A percentile compares a stretch with the other conserved stretches of the same genome.
Conservation (phyloP, 2,888 invertebrate genomes). For the Chrysomela aeneicollis region DNA sequence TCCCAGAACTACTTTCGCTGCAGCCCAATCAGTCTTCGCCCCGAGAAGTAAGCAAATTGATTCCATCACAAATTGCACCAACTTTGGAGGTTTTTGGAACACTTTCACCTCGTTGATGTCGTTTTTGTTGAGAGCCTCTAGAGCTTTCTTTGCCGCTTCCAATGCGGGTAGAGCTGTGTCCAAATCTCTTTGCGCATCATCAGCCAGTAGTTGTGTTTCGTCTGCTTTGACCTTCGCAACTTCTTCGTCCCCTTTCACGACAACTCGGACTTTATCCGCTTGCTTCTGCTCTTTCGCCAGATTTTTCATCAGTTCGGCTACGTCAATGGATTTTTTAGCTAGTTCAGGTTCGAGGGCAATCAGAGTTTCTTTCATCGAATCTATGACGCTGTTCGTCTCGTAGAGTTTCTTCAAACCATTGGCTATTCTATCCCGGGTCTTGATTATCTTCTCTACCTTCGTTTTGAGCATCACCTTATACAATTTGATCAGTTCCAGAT, state of each 20-base stretch:
- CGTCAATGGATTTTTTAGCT: constrained; percentile 78
- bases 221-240: constrained; percentile 86
- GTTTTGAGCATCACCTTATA: constrained; percentile 75
- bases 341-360: constrained; percentile 83
- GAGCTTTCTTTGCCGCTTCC: constrained; percentile 82
- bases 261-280: constrained; percentile 80
- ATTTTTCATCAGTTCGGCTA: constrained; percentile 76
- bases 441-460: constrained; percentile 74
- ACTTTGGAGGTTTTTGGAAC: constrained; percentile 85
- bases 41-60: constrained; percentile 86
- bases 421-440: constrained; percentile 72
- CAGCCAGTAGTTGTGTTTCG: constrained; percentile 83
- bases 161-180: constrained; percentile 88
- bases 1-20: constrained; percentile 81
- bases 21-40: constrained; percentile 85
- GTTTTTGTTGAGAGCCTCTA: constrained; percentile 85
- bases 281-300: constrained; percentile 82
- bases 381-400: constrained; percentile 83
- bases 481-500: constrained; percentile 83
- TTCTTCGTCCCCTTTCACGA: constrained; percentile 85
- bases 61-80: constrained; percentile 92
- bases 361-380: constrained; percentile 85
- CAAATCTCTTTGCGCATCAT: constrained; percentile 84
- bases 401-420: constrained; percentile 83
- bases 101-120: constrained; percentile 91